Percentiles rank a stretch among this genome's conserved stretches.
These are phyloP conservation scores for Ctenosaura bakeri DNA, from an alignment of 2,797 vertebrate genomes.

Conservation along the genomic window DNA sequence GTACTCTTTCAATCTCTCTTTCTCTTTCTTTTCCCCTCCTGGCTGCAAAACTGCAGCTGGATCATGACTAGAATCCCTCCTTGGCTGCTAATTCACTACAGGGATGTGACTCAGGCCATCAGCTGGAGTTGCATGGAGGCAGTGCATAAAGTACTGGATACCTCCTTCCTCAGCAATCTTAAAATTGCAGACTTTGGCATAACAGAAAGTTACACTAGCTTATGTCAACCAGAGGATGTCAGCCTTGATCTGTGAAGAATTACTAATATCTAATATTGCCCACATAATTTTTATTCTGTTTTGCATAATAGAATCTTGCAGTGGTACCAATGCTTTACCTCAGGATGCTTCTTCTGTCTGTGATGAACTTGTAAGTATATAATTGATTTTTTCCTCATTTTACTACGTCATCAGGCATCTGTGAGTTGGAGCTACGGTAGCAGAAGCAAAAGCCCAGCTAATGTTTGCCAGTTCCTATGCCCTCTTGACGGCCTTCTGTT, in stretches of 20 bases:
- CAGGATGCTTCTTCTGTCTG: conserved; percentile 29
- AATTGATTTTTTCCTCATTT: not conserved
- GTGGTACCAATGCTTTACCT: conserved; percentile 35
- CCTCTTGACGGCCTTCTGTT: not conserved
- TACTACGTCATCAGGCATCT: not conserved
- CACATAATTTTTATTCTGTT: conserved; percentile 38
- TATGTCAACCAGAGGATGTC: too few relatives aligned
- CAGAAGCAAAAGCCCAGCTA: not conserved
- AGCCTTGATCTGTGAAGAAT: not conserved
- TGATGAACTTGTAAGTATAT: conserved; percentile 45
- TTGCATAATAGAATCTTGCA: conserved; percentile 48
- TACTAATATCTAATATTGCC: not conserved
- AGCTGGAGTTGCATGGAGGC: too few relatives aligned
- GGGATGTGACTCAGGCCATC: too few relatives aligned
- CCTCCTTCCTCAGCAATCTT: too few relatives aligned
- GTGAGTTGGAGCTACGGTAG: conserved; percentile 1
- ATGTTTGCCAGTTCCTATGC: not conserved
- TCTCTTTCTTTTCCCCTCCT: too few relatives aligned
- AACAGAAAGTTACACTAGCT: too few relatives aligned
- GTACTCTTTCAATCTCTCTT: too few relatives aligned
- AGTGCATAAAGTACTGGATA: too few relatives aligned
- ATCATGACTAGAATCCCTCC: too few relatives aligned
- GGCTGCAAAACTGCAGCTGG: too few relatives aligned
- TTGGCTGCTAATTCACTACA: too few relatives aligned
- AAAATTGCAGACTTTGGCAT: too few relatives aligned